Conservation (phyloP, 2,113 vertebrate genomes). For the Pungitius pungitius region DNA sequence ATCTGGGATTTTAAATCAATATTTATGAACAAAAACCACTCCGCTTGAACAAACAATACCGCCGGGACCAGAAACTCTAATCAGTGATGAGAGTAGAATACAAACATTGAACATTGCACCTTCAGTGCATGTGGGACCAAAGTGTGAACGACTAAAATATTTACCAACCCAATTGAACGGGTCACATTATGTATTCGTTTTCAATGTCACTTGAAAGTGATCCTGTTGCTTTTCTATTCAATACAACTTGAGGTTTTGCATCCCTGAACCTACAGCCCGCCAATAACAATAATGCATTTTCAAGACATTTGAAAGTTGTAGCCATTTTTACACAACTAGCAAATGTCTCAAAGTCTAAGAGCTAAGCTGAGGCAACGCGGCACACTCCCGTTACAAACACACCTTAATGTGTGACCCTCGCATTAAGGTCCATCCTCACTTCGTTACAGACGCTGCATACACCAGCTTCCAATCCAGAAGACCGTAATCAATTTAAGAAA, state of each 20-base stretch:
- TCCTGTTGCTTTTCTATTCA: neutral
- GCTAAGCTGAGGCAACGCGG: conserved; percentile 42
- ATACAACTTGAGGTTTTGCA: neutral
- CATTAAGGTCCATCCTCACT: conserved; percentile 25
- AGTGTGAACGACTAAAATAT: conserved; percentile 20
- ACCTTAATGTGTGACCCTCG: conserved; percentile 36
- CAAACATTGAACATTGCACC: conserved; percentile 13
- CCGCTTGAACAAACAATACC: neutral
- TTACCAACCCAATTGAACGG: neutral
- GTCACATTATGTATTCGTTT: conserved; percentile 4
- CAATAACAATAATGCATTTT: conserved; percentile 15
- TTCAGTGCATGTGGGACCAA: conserved; percentile 3
- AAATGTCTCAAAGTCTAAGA: conserved; percentile 21
- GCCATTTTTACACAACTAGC: conserved; percentile 30
- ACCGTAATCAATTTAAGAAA: neutral
- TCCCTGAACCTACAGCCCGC: conserved; percentile 5
- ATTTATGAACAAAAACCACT: conserved; percentile 10
- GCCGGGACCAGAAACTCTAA: conserved; percentile 11
- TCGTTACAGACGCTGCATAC: conserved; percentile 35
- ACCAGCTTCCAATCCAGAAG: conserved; percentile 13
- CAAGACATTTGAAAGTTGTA: conserved; percentile 14
- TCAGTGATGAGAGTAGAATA: conserved; percentile 13
- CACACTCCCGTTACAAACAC: conserved; percentile 20
- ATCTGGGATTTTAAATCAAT: conserved; percentile 9
- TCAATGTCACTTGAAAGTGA: conserved; percentile 22